Evolutionary conservation across 2,113 vertebrate species (phyloP), one percentile per base, ranked within the genome.

Genomic region (Eubucco bourcierii): DNA sequence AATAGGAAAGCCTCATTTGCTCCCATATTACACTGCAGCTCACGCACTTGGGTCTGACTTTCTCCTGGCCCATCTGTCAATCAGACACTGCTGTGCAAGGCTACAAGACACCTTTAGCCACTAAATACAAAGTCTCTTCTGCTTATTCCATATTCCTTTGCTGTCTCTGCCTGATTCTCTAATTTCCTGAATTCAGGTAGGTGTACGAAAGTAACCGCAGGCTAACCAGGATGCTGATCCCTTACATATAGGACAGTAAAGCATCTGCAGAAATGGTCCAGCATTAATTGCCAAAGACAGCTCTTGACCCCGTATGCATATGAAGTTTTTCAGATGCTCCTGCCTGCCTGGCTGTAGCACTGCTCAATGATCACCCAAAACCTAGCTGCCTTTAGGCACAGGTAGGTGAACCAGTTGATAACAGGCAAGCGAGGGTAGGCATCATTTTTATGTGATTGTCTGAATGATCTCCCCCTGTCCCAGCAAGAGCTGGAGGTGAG

Each of bases 11-110:
- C 6, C 34, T 55, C 6, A 5, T 52, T 63, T 66, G 6, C 14
- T 53, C 15, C 25, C 15, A 24, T 13, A 3, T 3, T 21, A 23
- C 44, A 55, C n/a, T 19, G 15, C 29, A 78, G 52, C 41, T 87
- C 61, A 14, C 21, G 50, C 16, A 23, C 10, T 27, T 10, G 21
- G 16, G 18, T 68, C 37, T 71, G 59, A 64, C 31, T 33, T 28
- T 20, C 52, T 77, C 60, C 27, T 27, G 20, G n/a, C 33, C 41
- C 46, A 25, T 53, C 34, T 73, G 24, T 60, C 81, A 75, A 6
- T 34, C 58, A 31, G 19, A 63, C 0, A 0, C 15, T 60, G n/a
- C 9, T 27, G 28, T 5, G 7, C 52, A 55, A 37, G 39, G 29
- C 27, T 11, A 8, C 4, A 64, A 16, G 25, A 84, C 59, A 31